Evolutionary conservation across 2,888 invertebrate genomes (phyloP).

Genomic region (Drosophila colorata): DNA sequence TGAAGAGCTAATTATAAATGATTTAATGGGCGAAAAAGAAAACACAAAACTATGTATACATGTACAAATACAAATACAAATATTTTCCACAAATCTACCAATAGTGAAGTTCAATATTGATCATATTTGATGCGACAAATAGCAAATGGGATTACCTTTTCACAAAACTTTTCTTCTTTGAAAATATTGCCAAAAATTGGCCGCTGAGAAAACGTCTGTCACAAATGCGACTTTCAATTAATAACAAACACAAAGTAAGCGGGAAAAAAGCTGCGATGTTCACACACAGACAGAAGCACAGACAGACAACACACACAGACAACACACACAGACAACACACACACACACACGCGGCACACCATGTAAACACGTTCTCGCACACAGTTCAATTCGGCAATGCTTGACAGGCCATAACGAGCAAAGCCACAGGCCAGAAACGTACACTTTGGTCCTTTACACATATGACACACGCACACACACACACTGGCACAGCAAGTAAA

Average conservation of each 20-base stretch:
- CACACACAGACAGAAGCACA: not conserved
- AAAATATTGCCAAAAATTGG: slow-evolving; percentile 12
- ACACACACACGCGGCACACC: not conserved
- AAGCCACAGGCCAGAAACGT: slow-evolving; percentile 69
- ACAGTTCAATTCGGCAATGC: slow-evolving; percentile 66
- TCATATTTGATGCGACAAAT: no score
- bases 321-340: no score
- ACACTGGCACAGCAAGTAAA: slow-evolving; percentile 17
- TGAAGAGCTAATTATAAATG: not conserved
- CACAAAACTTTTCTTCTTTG: not conserved
- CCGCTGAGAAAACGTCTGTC: slow-evolving; percentile 45
- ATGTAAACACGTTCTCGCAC: slow-evolving; percentile 41
- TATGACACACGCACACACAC: slow-evolving; percentile 22
- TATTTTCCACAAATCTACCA: no score
- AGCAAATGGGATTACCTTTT: not conserved
- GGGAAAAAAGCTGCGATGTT: slow-evolving; percentile 6
- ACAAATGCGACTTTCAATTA: slow-evolving; percentile 64
- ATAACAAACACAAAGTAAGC: slow-evolving; percentile 24
- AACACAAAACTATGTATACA: no score
- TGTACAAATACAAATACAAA: no score
- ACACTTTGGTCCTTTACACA: slow-evolving; percentile 26
- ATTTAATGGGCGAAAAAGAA: not conserved
- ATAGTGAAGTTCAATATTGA: no score
- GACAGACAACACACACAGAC: slow-evolving; percentile 5
- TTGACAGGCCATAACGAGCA: slow-evolving; percentile 74